Conservation (phyloP, 2,797 vertebrate genomes). For the Mico argentatus region DNA sequence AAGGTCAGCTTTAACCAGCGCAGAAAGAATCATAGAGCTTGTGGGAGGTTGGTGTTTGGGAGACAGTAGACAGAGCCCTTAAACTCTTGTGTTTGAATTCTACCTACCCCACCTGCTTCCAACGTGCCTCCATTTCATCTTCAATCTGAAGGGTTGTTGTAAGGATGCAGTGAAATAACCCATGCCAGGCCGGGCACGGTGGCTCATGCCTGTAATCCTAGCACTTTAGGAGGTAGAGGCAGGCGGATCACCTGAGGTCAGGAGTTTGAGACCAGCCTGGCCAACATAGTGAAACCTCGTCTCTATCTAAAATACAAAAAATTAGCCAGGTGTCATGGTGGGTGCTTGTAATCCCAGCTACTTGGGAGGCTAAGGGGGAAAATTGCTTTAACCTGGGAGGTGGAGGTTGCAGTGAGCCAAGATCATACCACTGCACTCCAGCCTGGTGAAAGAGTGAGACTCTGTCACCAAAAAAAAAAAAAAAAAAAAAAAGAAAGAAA, state of each 20-base stretch:
- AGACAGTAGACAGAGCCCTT: not conserved
- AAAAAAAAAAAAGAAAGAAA: no score
- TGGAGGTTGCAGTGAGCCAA: not conserved
- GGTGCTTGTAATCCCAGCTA: not conserved
- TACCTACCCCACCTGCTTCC: not conserved
- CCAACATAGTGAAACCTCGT: not conserved
- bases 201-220: not conserved
- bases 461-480: not conserved
- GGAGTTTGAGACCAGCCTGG: not conserved
- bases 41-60: not conserved
- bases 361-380: not conserved
- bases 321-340: rapidly evolving
- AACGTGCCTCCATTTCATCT: not conserved
- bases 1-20: not conserved
- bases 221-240: not conserved
- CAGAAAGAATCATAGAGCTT: not conserved
- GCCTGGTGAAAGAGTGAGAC: not conserved
- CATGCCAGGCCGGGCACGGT: rapidly evolving
- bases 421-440: not conserved
- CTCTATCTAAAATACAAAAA: not conserved
- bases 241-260: not conserved
- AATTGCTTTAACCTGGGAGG: not conserved
- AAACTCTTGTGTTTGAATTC: not conserved
- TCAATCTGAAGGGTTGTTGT: not conserved
- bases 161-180: not conserved